Evolutionary conservation across 2,888 invertebrate genomes (phyloP), one percentile per base, ranked within the genome.

Genomic region (Tanaodytes sp.): DNA sequence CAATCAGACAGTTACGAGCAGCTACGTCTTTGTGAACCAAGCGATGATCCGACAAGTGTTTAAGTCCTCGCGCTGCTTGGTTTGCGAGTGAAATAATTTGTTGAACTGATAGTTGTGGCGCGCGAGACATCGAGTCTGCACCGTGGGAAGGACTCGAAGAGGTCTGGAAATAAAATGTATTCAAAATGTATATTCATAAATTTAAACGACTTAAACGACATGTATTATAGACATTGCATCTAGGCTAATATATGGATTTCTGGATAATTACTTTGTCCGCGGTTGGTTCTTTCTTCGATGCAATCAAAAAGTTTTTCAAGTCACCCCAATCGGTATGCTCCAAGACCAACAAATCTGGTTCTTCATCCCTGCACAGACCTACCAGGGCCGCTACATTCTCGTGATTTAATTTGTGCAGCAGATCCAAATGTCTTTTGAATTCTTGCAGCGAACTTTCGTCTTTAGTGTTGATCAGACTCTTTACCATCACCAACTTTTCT

Each of bases 301-400:
- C 93, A 51, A 92, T 85, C 16, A 95, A 88, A 87, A 93, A 96
- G 86, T 94, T 95, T 78, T 97, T 97, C 51, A 97, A 87, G 84
- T 97, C 97, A 4, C 97, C 97, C 97, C 96, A 97, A 82, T 97
- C 97, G 2, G 95, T 95, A 81, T 95, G 93, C 80, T 97, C 96
- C 11, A 95, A 85, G 16, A 97, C 89, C 90, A 97, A 90, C 79
- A 92, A 94, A 81, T 95, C 94, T 0, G 96, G 97, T 75, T 96
- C 95, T 2, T 89, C 88, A 51, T 94, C 94, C 42, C 91, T 89
- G 80, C 95, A 96, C 6, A 96, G 86, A 0, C 95, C 97, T 51
- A 93, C 87, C 40, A 97, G 85, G 33, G 91, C 91, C 0, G 90
- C 91, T 0, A 97, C 89, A 79, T 94, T 92, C 72, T 92, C 91